A percentile compares a stretch with the other conserved stretches of the same genome.
These are phyloP conservation scores for Rhingia rostrata DNA, from an alignment of 2,888 invertebrate species.

Conservation along the genomic window DNA sequence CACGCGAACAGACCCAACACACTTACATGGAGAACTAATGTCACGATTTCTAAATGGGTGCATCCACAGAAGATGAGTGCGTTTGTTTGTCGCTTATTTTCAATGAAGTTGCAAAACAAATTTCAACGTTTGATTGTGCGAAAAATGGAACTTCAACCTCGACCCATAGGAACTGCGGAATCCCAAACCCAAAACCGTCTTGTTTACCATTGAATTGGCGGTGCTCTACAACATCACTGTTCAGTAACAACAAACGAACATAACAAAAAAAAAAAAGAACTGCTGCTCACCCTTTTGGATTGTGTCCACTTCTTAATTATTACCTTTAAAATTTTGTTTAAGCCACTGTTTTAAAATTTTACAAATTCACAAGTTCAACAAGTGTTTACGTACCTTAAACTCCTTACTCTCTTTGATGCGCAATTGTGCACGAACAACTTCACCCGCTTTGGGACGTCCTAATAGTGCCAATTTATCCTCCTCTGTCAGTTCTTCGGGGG, in stretches of 20 bases:
- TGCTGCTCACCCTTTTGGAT: constrained; percentile 61
- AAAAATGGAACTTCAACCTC: background rate
- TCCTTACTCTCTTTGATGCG: constrained; percentile 98
- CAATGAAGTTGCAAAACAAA: background rate
- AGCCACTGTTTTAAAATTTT: constrained; percentile 21
- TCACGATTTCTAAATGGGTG: constrained; percentile 3
- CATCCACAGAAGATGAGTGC: background rate
- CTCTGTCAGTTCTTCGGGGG: constrained; percentile 88
- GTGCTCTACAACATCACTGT: constrained; percentile 40
- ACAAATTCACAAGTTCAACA: background rate
- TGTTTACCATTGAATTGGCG: constrained; percentile 4
- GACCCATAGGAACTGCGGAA: background rate
- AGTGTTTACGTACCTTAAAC: constrained; percentile 91
- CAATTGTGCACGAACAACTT: constrained; percentile 92
- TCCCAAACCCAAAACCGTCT: background rate
- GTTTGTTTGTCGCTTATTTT: background rate
- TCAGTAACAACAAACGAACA: constrained; percentile 30
- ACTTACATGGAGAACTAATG: background rate
- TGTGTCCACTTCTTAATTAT: constrained; percentile 54
- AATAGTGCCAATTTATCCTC: constrained; percentile 94
- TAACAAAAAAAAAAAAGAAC: background rate
- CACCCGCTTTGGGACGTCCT: constrained; percentile 96
- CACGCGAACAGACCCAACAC: background rate
- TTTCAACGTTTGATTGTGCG: background rate
- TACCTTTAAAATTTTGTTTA: constrained; percentile 43